Conservation (phyloP, 2,113 vertebrate species). For the Apodemus sylvaticus region DNA sequence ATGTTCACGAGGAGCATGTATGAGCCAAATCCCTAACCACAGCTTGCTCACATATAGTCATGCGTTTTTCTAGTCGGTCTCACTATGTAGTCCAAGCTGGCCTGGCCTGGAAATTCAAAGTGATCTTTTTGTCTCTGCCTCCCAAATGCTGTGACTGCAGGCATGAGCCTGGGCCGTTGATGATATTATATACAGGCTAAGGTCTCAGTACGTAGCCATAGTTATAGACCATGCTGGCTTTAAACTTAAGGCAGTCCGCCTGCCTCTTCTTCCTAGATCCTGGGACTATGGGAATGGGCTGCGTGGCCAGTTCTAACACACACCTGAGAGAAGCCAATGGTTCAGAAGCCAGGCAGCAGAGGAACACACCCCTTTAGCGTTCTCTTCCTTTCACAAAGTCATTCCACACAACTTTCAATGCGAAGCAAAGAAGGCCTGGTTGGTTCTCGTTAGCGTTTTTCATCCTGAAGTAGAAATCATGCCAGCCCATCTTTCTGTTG, state of each 20-base stretch:
- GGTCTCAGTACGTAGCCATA: not conserved
- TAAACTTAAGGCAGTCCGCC: not conserved
- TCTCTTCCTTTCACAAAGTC: not conserved
- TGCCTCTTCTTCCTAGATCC: not conserved
- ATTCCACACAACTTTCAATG: fast-evolving
- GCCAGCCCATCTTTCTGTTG: not conserved
- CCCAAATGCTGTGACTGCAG: not conserved
- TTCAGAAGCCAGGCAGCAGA: not conserved
- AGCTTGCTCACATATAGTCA: fast-evolving
- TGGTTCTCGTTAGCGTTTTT: not conserved
- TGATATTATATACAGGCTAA: not conserved
- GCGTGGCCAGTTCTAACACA: not conserved
- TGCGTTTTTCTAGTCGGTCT: not conserved
- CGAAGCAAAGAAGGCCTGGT: not conserved
- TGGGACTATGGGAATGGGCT: not conserved
- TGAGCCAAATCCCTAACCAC: not conserved
- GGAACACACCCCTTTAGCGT: fast-evolving
- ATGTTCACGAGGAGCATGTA: too few species aligned
- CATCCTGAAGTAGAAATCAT: not conserved
- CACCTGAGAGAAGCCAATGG: not conserved
- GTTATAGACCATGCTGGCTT: not conserved
- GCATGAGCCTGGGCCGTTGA: too few species aligned
- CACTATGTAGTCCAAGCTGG: not conserved
- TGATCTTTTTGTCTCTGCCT: not conserved
- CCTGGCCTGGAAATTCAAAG: not conserved